Evolutionary conservation across 2,797 vertebrate genomes (phyloP), one percentile per base, ranked within the genome.

Genomic region (Xiphorhynchus erythropygius): DNA sequence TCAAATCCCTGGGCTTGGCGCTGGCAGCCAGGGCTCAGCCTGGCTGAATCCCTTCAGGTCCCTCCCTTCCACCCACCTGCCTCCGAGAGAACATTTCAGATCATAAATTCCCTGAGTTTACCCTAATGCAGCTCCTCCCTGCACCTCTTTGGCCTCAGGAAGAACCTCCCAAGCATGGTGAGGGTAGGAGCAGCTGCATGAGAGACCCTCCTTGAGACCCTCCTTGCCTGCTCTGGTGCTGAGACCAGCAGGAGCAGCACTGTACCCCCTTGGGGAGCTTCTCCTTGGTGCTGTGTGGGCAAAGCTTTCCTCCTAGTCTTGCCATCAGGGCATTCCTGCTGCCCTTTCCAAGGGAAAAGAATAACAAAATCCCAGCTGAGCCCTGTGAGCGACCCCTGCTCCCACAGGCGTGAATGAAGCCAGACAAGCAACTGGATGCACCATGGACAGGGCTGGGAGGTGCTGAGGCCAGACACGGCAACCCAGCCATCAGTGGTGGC

Each of bases 401-500:
- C 62, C 30, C 7, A 0, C 7, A 5, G 49, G 11, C 7, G 8
- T 33, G 37, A 70, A 22, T 11, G 42, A 76, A 79, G 42, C 37
- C 33, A 53, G 49, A 4, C 6, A 15, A 47, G 30, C 44, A 15
- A 35, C 17, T 23, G 3, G 46, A 10, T 63, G 32, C 67, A 22
- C 46, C n/a, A 8, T 0, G 0, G 53, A 44, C 2, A 3, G 50
- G 23, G 37, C 25, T 50, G 41, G 8, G 8, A 5, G 11, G 8
- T 27, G 15, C 50, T 8, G 8, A 18, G 33, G 63, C 15, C 41
- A 59, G 49, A 9, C 9, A 12, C 21, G 32, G 56, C 49, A 35
- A 37, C 24, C 33, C 4, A 0, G 1, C 27, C 50, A 49, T 17
- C 30, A 5, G 23, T 5, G 1, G 33, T 10, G 52, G n/a, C 16